Conservation (phyloP, 2,888 invertebrate species). For the Ischnura elegans region DNA sequence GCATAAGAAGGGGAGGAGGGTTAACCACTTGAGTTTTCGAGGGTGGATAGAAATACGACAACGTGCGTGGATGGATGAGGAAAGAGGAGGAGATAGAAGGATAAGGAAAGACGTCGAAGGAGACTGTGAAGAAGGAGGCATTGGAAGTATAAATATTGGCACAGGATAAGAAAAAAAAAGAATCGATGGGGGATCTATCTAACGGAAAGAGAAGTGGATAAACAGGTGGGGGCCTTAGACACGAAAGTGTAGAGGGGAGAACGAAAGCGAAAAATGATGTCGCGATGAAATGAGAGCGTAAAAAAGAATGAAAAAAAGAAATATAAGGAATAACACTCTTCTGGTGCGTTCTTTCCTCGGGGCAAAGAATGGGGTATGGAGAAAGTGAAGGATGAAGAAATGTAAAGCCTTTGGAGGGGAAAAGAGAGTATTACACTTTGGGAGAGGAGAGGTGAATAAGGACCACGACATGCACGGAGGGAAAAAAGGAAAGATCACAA, state of each 20-base stretch:
- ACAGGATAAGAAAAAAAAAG: background rate
- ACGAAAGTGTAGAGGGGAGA: background rate
- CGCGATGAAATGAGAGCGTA: background rate
- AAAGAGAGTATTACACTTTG: no score
- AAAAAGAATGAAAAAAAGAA: background rate
- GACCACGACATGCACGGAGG: background rate
- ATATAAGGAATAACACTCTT: background rate
- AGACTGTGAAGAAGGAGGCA: background rate
- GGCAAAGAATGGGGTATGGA: background rate
- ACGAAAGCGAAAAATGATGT: conserved; percentile 23
- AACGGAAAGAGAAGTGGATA: background rate
- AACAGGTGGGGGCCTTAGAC: background rate
- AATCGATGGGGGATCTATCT: background rate
- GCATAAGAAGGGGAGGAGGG: background rate
- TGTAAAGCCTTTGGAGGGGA: background rate
- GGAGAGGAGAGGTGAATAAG: background rate
- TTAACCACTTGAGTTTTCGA: background rate
- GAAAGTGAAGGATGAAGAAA: background rate
- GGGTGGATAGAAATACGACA: no score
- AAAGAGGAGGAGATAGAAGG: background rate
- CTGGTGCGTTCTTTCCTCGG: background rate
- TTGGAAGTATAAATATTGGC: conserved; percentile 26
- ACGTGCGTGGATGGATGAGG: background rate
- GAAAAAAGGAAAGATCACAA: background rate
- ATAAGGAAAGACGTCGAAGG: background rate